Base-by-base conservation (phyloP, 2,113 vertebrate species). In the Rhinogobius similis region DNA sequence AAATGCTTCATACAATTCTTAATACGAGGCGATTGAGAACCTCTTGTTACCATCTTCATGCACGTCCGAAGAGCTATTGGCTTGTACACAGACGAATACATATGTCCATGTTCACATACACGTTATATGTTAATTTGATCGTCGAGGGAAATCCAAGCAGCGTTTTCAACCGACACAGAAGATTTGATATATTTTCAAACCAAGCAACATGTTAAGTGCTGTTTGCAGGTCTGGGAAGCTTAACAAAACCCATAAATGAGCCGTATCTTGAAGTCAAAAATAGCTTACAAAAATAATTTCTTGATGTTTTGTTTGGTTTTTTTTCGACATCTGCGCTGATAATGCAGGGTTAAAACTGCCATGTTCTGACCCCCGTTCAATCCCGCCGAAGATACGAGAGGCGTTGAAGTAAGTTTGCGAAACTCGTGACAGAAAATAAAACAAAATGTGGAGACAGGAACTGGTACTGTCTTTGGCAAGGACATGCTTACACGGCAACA, bases 241-340 rank as follows among this genome's bases (percentile, higher is more conserved):
- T 32, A 65, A 73, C 61, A 69, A 63, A 77, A 72, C 76, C 65
- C 20, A 65, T 67, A 10, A 44, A 71, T 52, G 67, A 73, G 78
- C 65, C 72, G 73, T 75, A 63, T 78, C 67, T 75, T 65, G 67
- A 84, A 77, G 79, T 89, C 83, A 82, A 86, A 90, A 89, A 87
- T 88, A 90, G 81, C 80, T 87, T 91, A 91, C 75, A 91, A 89
- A 93, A 92, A 91, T 89, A 92, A 83, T 87, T 73, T 64, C 61
- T 63, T 68, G 78, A 65, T 65, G 68, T 38, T n/a, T 26, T 24
- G 46, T 55, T 66, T 44, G 56, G 26, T 62, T 63, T 82, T 36
- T 72, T 73, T n/a, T n/a, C n/a, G 74, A 84, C 78, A 76, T 78
- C 66, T 73, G 53, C 75, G 59, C 46, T 44, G 23, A 27, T n/a